Conservation (phyloP, 2,888 invertebrate genomes). For the Trilocha varians region DNA sequence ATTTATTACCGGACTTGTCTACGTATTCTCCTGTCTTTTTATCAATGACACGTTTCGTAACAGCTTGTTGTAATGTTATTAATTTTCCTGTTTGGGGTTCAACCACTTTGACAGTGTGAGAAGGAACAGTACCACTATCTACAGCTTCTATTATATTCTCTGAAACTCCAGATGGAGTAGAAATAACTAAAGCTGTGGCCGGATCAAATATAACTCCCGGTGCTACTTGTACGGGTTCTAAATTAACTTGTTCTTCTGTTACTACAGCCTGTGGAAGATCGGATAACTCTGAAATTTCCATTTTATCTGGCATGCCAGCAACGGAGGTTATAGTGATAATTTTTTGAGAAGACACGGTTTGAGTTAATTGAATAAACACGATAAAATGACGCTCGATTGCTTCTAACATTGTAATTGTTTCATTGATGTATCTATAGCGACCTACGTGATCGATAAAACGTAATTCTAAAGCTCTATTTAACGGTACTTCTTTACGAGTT, state of each 20-base stretch:
- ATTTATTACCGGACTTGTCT: constrained; percentile 76
- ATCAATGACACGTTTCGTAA: constrained; percentile 83
- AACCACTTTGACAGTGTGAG: constrained; percentile 77
- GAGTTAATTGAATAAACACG: constrained; percentile 69
- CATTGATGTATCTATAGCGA: constrained; percentile 75
- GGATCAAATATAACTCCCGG: constrained; percentile 86
- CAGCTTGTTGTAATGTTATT: constrained; percentile 82
- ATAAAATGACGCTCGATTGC: constrained; percentile 80
- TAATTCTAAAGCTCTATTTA: constrained; percentile 83
- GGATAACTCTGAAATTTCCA: constrained; percentile 76
- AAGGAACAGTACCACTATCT: constrained; percentile 80
- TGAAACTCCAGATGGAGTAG: constrained; percentile 79
- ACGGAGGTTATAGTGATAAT: constrained; percentile 82
- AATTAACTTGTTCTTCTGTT: constrained; percentile 50
- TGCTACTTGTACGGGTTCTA: constrained; percentile 81
- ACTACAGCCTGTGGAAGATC: constrained; percentile 25
- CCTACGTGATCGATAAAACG: constrained; percentile 85
- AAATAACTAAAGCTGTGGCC: constrained; percentile 80
- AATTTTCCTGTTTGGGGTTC: constrained; percentile 80
- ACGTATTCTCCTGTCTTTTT: constrained; percentile 78
- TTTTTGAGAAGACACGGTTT: constrained; percentile 69
- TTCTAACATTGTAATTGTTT: constrained; percentile 79
- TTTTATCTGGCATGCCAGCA: constrained; percentile 79
- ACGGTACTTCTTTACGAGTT: constrained; percentile 77
- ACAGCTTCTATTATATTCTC: constrained; percentile 84